These are phyloP conservation scores for Phyllotis vaccarum DNA, from an alignment of 2,797 vertebrate species.

Conservation along the genomic window DNA sequence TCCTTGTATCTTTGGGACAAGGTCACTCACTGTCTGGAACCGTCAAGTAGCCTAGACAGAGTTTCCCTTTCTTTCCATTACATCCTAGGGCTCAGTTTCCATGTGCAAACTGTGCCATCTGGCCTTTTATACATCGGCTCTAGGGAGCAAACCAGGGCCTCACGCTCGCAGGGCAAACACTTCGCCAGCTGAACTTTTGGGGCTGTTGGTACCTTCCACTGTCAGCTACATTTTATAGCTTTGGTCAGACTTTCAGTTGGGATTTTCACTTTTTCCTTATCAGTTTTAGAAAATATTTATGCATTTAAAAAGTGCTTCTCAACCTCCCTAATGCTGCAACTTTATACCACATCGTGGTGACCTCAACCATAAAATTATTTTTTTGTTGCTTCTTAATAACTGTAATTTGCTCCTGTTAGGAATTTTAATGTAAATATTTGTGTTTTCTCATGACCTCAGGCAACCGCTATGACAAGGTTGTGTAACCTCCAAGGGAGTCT, in stretches of 20 bases:
- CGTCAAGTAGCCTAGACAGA: neutral
- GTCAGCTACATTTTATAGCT: neutral
- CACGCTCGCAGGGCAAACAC: too few relatives aligned
- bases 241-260: neutral
- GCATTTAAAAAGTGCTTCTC: neutral
- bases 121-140: neutral
- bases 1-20: neutral
- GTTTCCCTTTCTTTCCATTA: neutral
- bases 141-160: neutral
- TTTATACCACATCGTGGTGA: neutral
- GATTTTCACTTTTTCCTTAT: neutral
- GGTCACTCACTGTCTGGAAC: neutral
- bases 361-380: neutral
- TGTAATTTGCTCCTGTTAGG: neutral
- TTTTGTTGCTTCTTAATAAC: neutral
- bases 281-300: neutral
- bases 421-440: neutral
- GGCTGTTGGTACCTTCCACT: neutral
- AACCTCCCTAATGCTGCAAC: neutral
- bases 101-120: neutral
- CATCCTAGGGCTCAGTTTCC: too few relatives aligned
- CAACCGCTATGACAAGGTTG: neutral
- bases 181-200: neutral
- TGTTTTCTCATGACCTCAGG: neutral
- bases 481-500: too few relatives aligned